Percentiles rank a stretch among this genome's conserved stretches.
Evolutionary conservation across 2,113 vertebrate species (phyloP).

Genomic region (Choloepus hoffmanni): DNA sequence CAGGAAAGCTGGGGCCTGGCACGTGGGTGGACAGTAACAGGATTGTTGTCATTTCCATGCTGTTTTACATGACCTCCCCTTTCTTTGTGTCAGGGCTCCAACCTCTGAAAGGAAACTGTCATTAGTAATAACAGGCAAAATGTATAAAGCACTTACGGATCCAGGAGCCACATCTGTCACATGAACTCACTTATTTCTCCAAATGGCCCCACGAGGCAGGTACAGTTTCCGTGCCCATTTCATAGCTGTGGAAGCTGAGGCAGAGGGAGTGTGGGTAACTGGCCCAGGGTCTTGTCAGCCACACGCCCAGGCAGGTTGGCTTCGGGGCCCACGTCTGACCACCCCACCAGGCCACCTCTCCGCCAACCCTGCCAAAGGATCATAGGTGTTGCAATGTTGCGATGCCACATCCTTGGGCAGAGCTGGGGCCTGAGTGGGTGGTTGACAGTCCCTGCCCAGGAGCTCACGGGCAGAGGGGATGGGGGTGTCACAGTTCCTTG

Average conservation of each 20-base stretch:
- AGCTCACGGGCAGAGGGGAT: neutral
- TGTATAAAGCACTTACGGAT: fast-evolving
- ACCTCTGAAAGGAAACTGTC: neutral
- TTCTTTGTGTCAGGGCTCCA: neutral
- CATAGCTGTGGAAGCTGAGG: neutral
- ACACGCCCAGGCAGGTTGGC: neutral
- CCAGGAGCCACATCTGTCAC: neutral
- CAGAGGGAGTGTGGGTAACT: no score
- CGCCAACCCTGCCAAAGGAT: neutral
- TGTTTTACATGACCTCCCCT: neutral
- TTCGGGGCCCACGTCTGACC: neutral
- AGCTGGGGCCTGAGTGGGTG: neutral
- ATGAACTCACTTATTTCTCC: neutral
- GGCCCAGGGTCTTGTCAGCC: neutral
- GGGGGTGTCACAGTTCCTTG: neutral
- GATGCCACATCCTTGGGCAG: neutral
- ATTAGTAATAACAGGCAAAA: neutral
- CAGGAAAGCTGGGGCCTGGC: neutral
- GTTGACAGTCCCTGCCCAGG: no score
- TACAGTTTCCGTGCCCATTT: neutral
- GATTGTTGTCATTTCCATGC: neutral
- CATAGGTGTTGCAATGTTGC: neutral
- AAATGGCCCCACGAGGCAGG: fast-evolving
- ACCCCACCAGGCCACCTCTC: neutral
- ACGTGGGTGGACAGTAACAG: neutral